Evolutionary conservation across 2,113 vertebrate species (phyloP).

Genomic region (Parus major): DNA sequence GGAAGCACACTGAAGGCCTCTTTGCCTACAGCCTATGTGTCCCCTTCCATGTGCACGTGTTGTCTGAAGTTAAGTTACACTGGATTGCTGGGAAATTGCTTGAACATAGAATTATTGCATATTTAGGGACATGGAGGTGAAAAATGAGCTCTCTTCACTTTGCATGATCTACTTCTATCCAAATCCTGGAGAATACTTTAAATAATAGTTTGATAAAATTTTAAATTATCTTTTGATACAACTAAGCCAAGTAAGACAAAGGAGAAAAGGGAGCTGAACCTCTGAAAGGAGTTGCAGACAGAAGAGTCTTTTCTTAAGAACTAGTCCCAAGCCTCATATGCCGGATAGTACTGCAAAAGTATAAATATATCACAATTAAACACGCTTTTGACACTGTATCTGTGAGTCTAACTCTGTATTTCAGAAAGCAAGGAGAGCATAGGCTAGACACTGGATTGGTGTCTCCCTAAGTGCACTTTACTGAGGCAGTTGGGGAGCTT

Average conservation of each 20-base stretch:
- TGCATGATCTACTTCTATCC: background rate
- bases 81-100: background rate
- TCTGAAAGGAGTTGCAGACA: background rate
- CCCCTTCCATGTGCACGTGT: accelerated
- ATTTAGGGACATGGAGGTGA: background rate
- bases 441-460: background rate
- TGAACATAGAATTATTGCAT: background rate
- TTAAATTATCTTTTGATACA: background rate
- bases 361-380: background rate
- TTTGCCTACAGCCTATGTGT: background rate
- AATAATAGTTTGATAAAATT: background rate
- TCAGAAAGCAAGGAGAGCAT: background rate
- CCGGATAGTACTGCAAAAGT: background rate
- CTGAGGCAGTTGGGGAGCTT: background rate
- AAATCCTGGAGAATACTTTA: background rate
- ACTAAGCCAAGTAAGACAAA: background rate
- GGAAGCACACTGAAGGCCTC: background rate
- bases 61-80: background rate
- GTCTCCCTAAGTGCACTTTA: background rate
- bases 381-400: background rate
- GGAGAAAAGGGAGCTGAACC: background rate
- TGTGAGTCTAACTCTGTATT: background rate
- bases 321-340: background rate
- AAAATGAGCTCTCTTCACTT: background rate
- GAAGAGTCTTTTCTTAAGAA: background rate